phyloP scores from a whole-genome alignment of 2,797 vertebrate species.

The Pogoniulus pusillus region DNA sequence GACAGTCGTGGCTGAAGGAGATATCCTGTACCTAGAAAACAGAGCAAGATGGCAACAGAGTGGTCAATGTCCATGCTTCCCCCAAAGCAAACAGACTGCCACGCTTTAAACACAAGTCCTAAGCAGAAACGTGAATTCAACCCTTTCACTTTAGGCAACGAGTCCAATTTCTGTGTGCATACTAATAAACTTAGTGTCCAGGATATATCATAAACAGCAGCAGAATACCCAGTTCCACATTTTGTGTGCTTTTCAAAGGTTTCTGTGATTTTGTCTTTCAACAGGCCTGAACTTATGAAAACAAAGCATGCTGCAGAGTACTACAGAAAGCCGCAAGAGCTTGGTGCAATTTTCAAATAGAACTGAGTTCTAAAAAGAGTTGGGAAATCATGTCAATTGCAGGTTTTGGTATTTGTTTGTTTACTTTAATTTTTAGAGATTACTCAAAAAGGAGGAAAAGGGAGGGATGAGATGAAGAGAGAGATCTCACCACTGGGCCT shows the following conservation, averaged over 20 bases:
- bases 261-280: not conserved
- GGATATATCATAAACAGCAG: not conserved
- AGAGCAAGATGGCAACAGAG: not conserved
- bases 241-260: not conserved
- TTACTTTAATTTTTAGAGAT: conserved; percentile 37
- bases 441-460: not conserved
- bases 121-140: not conserved
- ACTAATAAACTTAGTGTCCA: not conserved
- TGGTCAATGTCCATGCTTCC: rapidly evolving
- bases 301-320: not conserved
- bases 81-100: rapidly evolving
- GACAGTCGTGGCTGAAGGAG: conserved; percentile 97
- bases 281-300: not conserved
- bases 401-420: conserved; percentile 24
- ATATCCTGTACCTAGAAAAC: conserved; percentile 92
- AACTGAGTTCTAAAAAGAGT: conserved; percentile 17
- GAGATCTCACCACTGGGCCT: not conserved
- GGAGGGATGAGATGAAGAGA: conserved; percentile 25
- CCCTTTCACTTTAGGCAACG: rapidly evolving
- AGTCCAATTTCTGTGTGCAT: not conserved
- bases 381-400: conserved; percentile 17
- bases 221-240: not conserved
- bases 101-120: rapidly evolving
- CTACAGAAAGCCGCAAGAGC: not conserved
- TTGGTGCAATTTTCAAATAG: conserved; percentile 23